Conservation (phyloP, 1,140 invertebrate genomes). For the Papilio xuthus region DNA sequence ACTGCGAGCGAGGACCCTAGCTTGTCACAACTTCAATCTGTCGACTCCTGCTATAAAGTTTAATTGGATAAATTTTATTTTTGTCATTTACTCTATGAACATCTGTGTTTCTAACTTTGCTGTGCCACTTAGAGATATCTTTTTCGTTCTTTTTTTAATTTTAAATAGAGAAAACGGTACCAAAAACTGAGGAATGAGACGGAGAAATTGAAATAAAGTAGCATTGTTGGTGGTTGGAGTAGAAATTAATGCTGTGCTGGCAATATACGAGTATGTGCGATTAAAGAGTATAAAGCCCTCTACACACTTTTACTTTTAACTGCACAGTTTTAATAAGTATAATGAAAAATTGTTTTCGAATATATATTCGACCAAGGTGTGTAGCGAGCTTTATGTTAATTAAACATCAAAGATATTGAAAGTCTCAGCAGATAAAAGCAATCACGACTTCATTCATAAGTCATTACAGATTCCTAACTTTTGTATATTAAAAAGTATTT, state of each 20-base stretch:
- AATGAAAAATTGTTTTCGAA: too few relatives aligned
- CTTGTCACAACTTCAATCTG: constrained; percentile 18
- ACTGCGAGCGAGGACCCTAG: background rate
- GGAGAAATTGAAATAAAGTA: too few relatives aligned
- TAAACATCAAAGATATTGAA: background rate
- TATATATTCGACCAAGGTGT: too few relatives aligned
- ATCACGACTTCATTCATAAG: background rate
- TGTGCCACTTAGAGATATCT: background rate
- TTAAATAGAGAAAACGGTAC: background rate
- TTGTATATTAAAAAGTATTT: background rate
- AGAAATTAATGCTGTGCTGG: too few relatives aligned
- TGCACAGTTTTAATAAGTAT: too few relatives aligned
- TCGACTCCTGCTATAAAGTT: constrained; percentile 14
- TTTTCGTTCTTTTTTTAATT: background rate
- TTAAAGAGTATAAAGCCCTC: too few relatives aligned
- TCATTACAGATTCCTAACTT: background rate
- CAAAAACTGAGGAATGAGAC: background rate
- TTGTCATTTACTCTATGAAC: constrained; percentile 24
- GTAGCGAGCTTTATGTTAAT: too few relatives aligned
- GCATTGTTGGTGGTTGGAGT: too few relatives aligned
- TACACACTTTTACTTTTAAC: too few relatives aligned
- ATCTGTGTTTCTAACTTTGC: constrained; percentile 5
- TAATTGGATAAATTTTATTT: constrained; percentile 23
- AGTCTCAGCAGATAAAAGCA: background rate
- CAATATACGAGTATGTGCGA: too few relatives aligned